Conservation (phyloP, 2,113 vertebrate species). For the Heterotis niloticus region DNA sequence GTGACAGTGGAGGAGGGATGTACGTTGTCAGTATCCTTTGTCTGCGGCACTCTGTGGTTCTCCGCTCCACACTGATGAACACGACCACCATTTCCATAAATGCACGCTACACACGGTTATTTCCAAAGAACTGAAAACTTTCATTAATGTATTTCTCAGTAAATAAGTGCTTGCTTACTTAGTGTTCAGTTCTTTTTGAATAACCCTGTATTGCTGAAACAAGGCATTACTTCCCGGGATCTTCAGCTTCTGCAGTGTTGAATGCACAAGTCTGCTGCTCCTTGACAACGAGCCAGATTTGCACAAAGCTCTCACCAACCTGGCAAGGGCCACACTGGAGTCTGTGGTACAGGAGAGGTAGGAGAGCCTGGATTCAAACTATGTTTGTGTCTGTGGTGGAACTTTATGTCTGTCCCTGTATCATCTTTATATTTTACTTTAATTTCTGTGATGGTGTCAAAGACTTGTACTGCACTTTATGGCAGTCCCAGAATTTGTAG, state of each 20-base stretch:
- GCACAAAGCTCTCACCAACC: constrained; percentile 74
- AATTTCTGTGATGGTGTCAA: too few species aligned
- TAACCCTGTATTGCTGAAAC: neutral
- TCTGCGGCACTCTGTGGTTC: neutral
- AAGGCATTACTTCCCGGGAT: neutral
- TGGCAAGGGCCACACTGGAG: constrained; percentile 83
- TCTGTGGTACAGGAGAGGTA: constrained; percentile 92
- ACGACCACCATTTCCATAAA: neutral
- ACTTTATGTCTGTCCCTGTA: neutral
- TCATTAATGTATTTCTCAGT: too few species aligned
- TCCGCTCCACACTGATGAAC: neutral
- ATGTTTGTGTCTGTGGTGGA: neutral
- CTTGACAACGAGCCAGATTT: constrained; percentile 74
- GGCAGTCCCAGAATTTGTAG: too few species aligned
- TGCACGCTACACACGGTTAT: too few species aligned
- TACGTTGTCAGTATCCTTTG: constrained; percentile 92
- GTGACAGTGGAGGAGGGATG: constrained; percentile 91
- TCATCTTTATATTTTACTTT: neutral
- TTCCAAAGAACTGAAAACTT: too few species aligned
- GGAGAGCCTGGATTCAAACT: constrained; percentile 8
- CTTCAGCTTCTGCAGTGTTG: neutral
- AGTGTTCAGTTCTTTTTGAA: too few species aligned
- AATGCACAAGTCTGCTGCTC: constrained; percentile 22
- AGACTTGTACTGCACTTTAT: too few species aligned
- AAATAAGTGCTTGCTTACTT: too few species aligned